Conservation (phyloP, 2,888 invertebrate genomes). For the Calephelis perditalis region DNA sequence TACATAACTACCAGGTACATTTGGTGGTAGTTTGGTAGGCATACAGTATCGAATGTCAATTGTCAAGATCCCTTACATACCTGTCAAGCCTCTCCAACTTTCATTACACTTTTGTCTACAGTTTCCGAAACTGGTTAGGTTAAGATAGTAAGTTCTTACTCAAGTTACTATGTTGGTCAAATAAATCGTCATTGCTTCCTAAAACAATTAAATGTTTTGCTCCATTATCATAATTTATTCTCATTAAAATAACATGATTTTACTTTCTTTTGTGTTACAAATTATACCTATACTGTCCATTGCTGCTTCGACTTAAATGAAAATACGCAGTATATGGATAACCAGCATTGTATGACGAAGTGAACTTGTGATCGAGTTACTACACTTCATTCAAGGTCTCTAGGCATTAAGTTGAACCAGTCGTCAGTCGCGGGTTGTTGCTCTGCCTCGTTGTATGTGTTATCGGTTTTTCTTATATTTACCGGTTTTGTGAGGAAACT, state of each 20-base stretch:
- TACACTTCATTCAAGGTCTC: constrained; percentile 1
- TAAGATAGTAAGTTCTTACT: no score
- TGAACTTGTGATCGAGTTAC: not conserved
- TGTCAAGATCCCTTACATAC: no score
- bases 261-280: constrained; percentile 1
- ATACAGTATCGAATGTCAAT: no score
- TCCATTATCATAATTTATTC: constrained; percentile 5
- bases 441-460: not conserved
- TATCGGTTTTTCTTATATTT: not conserved
- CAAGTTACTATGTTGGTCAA: no score
- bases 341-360: not conserved
- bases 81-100: no score
- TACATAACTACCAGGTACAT: no score
- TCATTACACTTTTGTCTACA: no score
- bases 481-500: not conserved
- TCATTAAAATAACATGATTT: constrained; percentile 1
- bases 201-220: not conserved
- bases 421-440: constrained; percentile 1
- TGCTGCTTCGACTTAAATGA: not conserved
- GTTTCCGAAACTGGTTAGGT: no score
- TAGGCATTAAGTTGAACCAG: constrained; percentile 2
- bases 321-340: not conserved
- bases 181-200: not conserved
- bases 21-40: no score
- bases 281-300: not conserved